Conservation (phyloP, 1,140 invertebrate species). For the Aleiodes sp. region DNA sequence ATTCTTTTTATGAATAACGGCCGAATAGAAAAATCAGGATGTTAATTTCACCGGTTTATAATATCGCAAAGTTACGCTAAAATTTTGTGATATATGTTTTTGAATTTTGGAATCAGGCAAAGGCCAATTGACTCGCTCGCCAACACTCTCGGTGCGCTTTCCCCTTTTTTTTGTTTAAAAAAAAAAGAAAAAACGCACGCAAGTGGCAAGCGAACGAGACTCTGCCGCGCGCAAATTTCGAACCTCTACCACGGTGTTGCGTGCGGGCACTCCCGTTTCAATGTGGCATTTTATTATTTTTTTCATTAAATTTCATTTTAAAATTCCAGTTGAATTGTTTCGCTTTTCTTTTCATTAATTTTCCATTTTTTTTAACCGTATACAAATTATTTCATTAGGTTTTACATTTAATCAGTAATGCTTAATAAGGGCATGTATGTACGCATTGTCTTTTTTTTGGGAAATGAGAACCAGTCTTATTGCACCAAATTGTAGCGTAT, state of each 20-base stretch:
- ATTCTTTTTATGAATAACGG: conserved; percentile 48
- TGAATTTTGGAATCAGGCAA: conserved; percentile 14
- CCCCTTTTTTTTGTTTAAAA: no score
- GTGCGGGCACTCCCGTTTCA: conserved; percentile 56
- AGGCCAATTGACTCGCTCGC: conserved; percentile 16
- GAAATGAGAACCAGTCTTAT: conserved; percentile 69
- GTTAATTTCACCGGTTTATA: conserved; percentile 58
- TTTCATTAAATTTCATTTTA: conserved; percentile 39
- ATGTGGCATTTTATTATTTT: conserved; percentile 49
- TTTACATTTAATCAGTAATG: conserved; percentile 48
- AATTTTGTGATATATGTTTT: conserved; percentile 14
- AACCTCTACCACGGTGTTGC: conserved; percentile 47
- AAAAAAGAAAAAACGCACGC: no score
- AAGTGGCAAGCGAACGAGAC: neutral
- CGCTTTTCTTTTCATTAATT: conserved; percentile 31
- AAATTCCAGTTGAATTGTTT: conserved; percentile 42
- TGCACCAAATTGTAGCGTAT: conserved; percentile 55
- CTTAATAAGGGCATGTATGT: conserved; percentile 65
- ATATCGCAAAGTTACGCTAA: conserved; percentile 31
- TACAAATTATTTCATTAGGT: conserved; percentile 65
- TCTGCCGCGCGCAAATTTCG: conserved; percentile 21
- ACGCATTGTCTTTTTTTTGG: conserved; percentile 65
- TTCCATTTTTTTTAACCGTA: conserved; percentile 53
- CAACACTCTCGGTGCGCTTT: neutral
- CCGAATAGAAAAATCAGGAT: conserved; percentile 63